Conservation (phyloP, 35 echinoderm and acorn worm genomes). For the Acanthaster planci region DNA sequence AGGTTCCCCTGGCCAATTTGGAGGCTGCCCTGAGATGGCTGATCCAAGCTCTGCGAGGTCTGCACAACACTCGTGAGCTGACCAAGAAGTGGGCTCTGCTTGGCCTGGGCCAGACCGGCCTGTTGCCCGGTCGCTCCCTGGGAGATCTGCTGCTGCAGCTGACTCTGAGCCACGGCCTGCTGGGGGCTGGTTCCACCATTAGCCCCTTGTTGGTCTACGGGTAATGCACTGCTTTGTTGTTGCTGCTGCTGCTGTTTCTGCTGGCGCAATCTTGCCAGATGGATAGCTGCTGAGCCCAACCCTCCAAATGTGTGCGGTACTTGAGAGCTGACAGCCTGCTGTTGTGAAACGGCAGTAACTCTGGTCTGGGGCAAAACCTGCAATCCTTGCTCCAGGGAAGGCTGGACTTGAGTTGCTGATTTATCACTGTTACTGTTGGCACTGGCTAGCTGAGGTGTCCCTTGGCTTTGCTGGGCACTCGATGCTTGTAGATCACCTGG, state of each 20-base stretch:
- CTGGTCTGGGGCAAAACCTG: neutral
- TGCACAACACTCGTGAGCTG: neutral
- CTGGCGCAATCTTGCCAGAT: slow-evolving; percentile 19
- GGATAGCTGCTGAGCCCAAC: neutral
- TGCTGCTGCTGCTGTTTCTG: slow-evolving; percentile 8
- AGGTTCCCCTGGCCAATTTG: neutral
- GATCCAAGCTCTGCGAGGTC: neutral
- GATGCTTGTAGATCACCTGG: neutral
- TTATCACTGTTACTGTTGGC: neutral
- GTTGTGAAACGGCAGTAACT: neutral
- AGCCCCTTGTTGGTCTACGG: neutral
- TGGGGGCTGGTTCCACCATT: neutral
- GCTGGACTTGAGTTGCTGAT: neutral
- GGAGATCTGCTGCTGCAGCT: neutral
- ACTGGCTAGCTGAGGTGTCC: neutral
- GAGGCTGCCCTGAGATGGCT: neutral
- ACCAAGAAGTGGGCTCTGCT: neutral
- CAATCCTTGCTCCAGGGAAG: neutral
- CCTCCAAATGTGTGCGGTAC: neutral
- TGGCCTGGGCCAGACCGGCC: neutral
- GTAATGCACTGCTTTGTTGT: neutral
- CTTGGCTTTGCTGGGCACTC: neutral
- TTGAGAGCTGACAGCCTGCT: neutral
- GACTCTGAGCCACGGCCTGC: neutral
- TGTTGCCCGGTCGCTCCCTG: neutral